phyloP scores from a whole-genome alignment of 2,113 vertebrate species.

The Corvus cornix region DNA sequence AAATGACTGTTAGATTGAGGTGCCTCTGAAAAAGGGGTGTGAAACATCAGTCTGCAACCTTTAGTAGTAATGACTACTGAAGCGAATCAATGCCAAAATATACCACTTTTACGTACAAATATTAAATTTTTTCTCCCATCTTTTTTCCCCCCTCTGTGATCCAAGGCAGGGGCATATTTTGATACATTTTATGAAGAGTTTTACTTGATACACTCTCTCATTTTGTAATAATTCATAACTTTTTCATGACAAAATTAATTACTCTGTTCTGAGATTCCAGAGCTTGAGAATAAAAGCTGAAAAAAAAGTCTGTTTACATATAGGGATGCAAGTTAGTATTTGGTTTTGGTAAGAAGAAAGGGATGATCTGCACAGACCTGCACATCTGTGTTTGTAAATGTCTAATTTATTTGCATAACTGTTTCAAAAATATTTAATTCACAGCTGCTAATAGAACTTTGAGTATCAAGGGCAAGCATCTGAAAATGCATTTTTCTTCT shows the following conservation, averaged over 20 bases:
- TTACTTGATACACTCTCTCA: not conserved
- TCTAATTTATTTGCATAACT: not conserved
- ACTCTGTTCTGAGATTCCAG: not conserved
- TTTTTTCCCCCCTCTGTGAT: not conserved
- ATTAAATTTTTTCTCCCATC: not conserved
- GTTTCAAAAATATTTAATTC: not conserved
- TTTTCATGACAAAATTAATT: not conserved
- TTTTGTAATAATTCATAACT: not conserved
- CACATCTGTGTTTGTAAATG: not conserved
- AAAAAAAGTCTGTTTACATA: not conserved
- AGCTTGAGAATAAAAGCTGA: not conserved
- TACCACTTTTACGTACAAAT: not conserved
- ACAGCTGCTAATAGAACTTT: not conserved
- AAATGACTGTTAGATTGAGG: not conserved
- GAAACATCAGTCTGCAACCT: not conserved
- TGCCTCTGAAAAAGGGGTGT: not conserved
- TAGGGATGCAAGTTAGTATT: not conserved
- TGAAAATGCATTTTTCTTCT: conserved; percentile 1
- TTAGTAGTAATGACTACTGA: not conserved
- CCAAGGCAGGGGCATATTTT: not conserved
- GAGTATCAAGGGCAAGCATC: not conserved
- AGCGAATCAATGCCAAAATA: not conserved
- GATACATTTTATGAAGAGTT: not conserved
- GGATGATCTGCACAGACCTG: not conserved
- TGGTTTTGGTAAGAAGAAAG: not conserved